A percentile compares a stretch with the other conserved stretches of the same genome.
Evolutionary conservation across 2,888 invertebrate species (phyloP).

Genomic region (Bibio marci): DNA sequence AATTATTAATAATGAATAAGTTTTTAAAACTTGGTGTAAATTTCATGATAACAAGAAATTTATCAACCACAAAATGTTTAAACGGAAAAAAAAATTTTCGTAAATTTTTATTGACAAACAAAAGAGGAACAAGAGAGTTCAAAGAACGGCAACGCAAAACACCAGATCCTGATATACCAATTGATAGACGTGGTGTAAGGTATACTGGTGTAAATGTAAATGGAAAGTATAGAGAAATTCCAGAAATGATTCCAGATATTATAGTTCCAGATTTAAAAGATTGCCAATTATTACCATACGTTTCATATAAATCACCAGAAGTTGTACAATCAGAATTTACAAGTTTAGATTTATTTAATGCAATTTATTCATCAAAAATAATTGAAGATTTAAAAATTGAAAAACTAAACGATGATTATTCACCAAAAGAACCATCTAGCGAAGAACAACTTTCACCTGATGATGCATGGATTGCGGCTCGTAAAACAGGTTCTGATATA

Average conservation of each 20-base stretch:
- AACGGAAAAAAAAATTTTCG: slow-evolving; percentile 65
- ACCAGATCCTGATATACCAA: slow-evolving; percentile 43
- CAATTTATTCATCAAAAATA: slow-evolving; percentile 65
- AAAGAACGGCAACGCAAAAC: slow-evolving; percentile 33
- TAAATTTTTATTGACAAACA: slow-evolving; percentile 59
- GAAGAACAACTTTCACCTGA: slow-evolving; percentile 54
- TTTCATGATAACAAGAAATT: too few relatives aligned
- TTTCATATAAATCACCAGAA: slow-evolving; percentile 66
- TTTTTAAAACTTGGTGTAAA: too few relatives aligned
- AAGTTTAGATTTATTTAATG: slow-evolving; percentile 63
- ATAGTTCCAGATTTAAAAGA: slow-evolving; percentile 77
- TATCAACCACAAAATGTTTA: slow-evolving; percentile 33
- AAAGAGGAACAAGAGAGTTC: slow-evolving; percentile 51
- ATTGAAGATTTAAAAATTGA: slow-evolving; percentile 51
- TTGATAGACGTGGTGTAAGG: slow-evolving; percentile 54
- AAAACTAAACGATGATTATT: slow-evolving; percentile 51
- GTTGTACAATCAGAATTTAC: slow-evolving; percentile 69
- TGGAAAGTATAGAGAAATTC: slow-evolving; percentile 42
- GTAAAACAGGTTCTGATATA: slow-evolving; percentile 67
- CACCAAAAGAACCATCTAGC: slow-evolving; percentile 50
- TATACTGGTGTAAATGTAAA: slow-evolving; percentile 39
- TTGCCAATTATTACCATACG: slow-evolving; percentile 83
- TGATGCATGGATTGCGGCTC: slow-evolving; percentile 50
- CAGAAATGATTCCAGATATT: slow-evolving; percentile 83
- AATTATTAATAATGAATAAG: too few relatives aligned